Evolutionary conservation across 2,113 vertebrate species (phyloP).

Genomic region (Oceanites oceanicus): DNA sequence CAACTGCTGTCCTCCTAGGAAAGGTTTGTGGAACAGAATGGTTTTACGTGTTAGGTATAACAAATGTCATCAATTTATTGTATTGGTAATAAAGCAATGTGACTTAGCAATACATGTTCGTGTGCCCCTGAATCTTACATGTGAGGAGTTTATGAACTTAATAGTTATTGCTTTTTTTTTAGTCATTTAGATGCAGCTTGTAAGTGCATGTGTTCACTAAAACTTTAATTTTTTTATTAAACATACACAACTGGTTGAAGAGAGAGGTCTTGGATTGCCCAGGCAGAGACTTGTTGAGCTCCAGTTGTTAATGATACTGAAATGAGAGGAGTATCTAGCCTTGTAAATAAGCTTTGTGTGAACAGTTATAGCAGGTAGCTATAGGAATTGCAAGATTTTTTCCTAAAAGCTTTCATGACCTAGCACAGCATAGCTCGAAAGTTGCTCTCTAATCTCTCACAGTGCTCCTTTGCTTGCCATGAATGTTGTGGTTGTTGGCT

Average conservation of each 20-base stretch:
- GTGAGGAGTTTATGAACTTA: neutral
- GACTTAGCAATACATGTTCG: neutral
- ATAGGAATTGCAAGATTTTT: neutral
- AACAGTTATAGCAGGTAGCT: neutral
- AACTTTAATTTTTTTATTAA: neutral
- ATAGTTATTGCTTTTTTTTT: neutral
- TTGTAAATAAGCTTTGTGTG: neutral
- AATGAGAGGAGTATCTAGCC: neutral
- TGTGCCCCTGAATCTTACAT: neutral
- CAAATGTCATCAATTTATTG: neutral
- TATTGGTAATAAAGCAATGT: neutral
- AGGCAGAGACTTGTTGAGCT: neutral
- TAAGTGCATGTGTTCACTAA: neutral
- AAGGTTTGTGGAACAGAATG: rapidly evolving
- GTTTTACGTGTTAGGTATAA: rapidly evolving
- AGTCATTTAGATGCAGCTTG: neutral
- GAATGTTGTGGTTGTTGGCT: constrained; percentile 29
- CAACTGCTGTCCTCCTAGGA: neutral
- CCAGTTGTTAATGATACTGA: neutral
- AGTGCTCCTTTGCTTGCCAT: neutral
- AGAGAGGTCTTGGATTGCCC: neutral
- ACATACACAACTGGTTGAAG: neutral
- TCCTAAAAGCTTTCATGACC: neutral
- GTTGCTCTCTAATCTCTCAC: neutral
- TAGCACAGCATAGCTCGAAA: neutral